Base-by-base conservation (phyloP, 2,113 vertebrate species). In the Semnornis frantzii region DNA sequence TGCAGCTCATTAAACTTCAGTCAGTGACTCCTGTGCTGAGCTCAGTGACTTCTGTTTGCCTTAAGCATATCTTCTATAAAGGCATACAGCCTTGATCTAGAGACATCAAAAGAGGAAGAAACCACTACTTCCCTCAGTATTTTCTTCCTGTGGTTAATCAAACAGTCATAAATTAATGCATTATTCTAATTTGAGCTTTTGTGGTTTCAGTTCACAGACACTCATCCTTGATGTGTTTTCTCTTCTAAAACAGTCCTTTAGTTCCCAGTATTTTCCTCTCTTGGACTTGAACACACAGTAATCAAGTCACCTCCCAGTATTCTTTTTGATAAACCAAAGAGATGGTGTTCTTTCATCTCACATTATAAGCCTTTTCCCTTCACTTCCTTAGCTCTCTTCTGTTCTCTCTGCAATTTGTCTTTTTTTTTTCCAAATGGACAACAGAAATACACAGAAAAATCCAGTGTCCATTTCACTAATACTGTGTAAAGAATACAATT, bases 121-220 rank as follows among this genome's bases (percentile, higher is more conserved):
- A 54, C 44, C 85, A 12, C n/a, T 65, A 20, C 79, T 87, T 90
- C 39, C 68, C 46, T 88, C 39, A 20, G 59, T 50, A 62, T 58
- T 74, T 76, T 93, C 37, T 92, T 83, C 37, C 72, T 73, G 82
- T 72, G 58, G 59, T 64, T 90, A 54, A 87, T 94, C 88, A 93
- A 48, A 46, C 63, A 55, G 6, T 33, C 88, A 37, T 54, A 85
- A 92, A 87, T 31, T 23, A 39, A 21, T 39, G 57, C 39, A 69
- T 79, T 80, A 70, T 90, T 92, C 88, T 70, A 50, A 63, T 76
- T 70, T 13, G 31, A 82, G 48, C 15, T 82, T 82, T 68, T 76
- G 66, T 50, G 79, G 79, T 37, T 93, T 88, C 55, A 44, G 9
- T 54, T 77, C 79, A 74, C 78, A 82, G 28, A n/a, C 20, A 10